Evolutionary conservation across 2,888 invertebrate genomes (phyloP).

Genomic region (Rosalia funebris): DNA sequence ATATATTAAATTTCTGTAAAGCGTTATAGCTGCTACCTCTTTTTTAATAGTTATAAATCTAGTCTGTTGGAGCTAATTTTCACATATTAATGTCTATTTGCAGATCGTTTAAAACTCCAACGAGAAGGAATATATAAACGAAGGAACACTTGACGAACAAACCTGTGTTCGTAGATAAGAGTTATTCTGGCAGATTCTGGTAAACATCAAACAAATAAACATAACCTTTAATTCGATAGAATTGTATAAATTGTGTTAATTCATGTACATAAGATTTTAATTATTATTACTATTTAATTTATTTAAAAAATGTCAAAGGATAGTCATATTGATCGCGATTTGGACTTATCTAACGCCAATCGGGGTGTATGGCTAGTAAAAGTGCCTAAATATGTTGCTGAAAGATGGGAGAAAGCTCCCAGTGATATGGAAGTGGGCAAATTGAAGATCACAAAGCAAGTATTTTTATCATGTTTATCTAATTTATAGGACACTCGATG

Average conservation of each 20-base stretch:
- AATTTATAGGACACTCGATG: neutral
- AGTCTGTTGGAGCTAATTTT: no score
- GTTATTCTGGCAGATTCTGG: no score
- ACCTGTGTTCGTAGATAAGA: no score
- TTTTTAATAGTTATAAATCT: no score
- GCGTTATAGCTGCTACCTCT: no score
- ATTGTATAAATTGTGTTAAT: neutral
- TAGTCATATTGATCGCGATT: conserved; percentile 77
- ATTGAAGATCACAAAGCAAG: conserved; percentile 82
- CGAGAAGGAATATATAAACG: no score
- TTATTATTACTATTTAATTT: neutral
- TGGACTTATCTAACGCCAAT: conserved; percentile 88
- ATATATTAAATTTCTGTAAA: no score
- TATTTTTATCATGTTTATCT: neutral
- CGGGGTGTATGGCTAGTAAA: conserved; percentile 97
- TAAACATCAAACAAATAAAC: no score
- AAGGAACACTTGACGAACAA: no score
- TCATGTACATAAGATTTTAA: neutral
- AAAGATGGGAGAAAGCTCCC: conserved; percentile 93
- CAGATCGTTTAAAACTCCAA: no score
- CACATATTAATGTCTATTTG: no score
- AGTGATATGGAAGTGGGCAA: conserved; percentile 94
- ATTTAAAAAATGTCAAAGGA: conserved; percentile 54
- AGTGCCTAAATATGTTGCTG: conserved; percentile 94
- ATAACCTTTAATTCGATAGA: no score